phyloP scores from a whole-genome alignment of 2,888 invertebrate species.

The Spicauda simplicius region DNA sequence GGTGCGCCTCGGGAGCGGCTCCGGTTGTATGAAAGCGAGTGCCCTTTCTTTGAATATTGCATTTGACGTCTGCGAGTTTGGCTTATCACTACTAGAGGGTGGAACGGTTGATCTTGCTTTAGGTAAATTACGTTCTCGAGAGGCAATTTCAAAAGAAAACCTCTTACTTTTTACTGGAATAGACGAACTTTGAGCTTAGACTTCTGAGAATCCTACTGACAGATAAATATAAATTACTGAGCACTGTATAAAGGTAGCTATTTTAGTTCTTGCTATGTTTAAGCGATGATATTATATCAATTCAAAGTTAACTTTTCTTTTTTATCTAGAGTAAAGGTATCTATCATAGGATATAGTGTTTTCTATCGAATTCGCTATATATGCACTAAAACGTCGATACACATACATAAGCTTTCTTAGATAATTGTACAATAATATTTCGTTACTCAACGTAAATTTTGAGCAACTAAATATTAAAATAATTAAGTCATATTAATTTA shows the following conservation, averaged over 20 bases:
- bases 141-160: constrained; percentile 33
- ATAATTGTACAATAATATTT: too few relatives aligned
- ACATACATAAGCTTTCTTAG: not conserved
- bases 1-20: constrained; percentile 61
- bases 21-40: constrained; percentile 63
- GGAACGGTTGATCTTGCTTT: constrained; percentile 50
- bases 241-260: too few relatives aligned
- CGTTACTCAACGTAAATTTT: not conserved
- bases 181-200: not conserved
- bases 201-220: too few relatives aligned
- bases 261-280: too few relatives aligned
- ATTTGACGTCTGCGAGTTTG: constrained; percentile 66
- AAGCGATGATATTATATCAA: too few relatives aligned
- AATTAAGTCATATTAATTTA: not conserved
- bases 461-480: not conserved
- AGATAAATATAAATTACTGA: too few relatives aligned
- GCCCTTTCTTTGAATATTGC: constrained; percentile 70
- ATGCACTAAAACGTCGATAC: too few relatives aligned
- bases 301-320: too few relatives aligned
- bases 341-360: too few relatives aligned
- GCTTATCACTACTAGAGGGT: constrained; percentile 57
- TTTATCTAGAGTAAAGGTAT: too few relatives aligned
- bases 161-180: constrained; percentile 9
- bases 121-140: constrained; percentile 50
- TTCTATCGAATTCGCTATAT: too few relatives aligned